Evolutionary conservation across 2,888 invertebrate genomes (phyloP), one percentile per base, ranked within the genome.

Genomic region (Lasioglossum marginatum): DNA sequence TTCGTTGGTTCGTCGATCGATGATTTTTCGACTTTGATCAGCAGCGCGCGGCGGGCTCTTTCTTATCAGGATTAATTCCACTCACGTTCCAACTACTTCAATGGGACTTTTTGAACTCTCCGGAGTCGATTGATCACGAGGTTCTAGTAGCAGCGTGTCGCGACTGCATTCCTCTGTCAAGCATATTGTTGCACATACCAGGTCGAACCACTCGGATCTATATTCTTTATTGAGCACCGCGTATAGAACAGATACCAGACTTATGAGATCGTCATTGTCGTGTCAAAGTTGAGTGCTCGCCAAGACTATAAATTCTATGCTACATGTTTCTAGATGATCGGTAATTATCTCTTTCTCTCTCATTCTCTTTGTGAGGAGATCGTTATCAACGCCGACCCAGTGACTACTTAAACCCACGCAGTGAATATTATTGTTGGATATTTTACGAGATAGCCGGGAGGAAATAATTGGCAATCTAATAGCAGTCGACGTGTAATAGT

Each of bases 111-210:
- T 70, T n/a, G 10, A 71, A 27, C 27, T 43, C 27, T 16, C 16
- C 16, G 2, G 16, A 19, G 43, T 43, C 45, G 72, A 45, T 72
- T 31, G 72, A 31, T 71, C 40, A 16, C 45, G 19, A 72, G 45
- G 27, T 45, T 27, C 72, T 31, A 5, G 45, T 45, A 31, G 40
- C 72, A 31, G 45, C 43, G 27, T 45, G 40, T 71, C 27, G 43
- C 45, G 43, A 45, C 72, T 72, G 43, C 72, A 72, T 72, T 72
- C 72, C 72, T 45, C 31, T 45, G 45, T 72, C 72, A 19, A 45
- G 31, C 45, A 31, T 27, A 45, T 45, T 45, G 72, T 31, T 8
- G 45, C 63, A 16, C 63, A 63, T 31, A 72, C 72, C 72, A 27
- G 45, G 43, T 19, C 43, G 43, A 31, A 27, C 31, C 27, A 8